phyloP scores from a whole-genome alignment of 2,797 vertebrate species.

The Labeo calbasu region DNA sequence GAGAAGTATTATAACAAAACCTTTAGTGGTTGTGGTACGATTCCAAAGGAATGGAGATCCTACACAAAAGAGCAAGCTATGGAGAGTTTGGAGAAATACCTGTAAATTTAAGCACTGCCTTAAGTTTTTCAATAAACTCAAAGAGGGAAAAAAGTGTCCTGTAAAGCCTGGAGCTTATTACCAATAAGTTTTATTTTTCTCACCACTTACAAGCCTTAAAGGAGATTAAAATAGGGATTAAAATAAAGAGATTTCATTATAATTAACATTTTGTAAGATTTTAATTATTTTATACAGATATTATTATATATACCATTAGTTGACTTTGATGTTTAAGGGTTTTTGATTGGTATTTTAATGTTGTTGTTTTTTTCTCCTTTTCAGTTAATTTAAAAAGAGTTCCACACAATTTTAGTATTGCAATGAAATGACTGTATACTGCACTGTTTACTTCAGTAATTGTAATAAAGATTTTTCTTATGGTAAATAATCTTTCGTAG shows the following conservation, averaged over 20 bases:
- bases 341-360: background rate
- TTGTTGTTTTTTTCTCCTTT: background rate
- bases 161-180: background rate
- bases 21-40: conserved; percentile 5
- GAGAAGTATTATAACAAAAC: background rate
- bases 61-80: conserved; percentile 22
- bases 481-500: background rate
- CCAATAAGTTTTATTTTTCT: background rate
- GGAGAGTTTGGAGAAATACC: conserved; percentile 14
- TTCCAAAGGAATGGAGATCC: conserved; percentile 43
- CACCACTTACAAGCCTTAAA: background rate
- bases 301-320: background rate
- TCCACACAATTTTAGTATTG: background rate
- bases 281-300: background rate
- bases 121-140: background rate
- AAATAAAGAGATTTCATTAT: background rate
- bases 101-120: background rate
- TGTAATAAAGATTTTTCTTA: background rate
- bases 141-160: background rate
- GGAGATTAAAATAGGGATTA: background rate
- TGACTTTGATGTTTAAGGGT: background rate
- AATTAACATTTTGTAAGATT: background rate
- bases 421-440: background rate
- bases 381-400: background rate
- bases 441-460: background rate